phyloP scores from a whole-genome alignment of 1,140 invertebrate genomes.

The Bombus picipes region DNA sequence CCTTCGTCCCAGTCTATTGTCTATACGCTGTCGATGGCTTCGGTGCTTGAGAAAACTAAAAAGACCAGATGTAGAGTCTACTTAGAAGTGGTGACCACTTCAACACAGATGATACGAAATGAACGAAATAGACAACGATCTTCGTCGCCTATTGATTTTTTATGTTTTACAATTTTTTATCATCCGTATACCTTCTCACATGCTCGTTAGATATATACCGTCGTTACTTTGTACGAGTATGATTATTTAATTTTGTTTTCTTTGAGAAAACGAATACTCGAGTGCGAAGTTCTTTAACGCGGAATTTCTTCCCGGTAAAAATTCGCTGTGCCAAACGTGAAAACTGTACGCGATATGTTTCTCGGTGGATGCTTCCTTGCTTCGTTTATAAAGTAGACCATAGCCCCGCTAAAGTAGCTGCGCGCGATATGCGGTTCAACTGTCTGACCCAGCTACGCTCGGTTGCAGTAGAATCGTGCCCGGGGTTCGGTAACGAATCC shows the following conservation, averaged over 20 bases:
- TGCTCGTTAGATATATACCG: background rate
- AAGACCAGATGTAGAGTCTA: too few species aligned
- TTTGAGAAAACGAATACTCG: background rate
- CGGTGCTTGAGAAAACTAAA: too few species aligned
- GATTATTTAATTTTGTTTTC: constrained; percentile 31
- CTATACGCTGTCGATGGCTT: too few species aligned
- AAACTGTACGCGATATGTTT: constrained; percentile 48
- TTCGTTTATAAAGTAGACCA: constrained; percentile 10
- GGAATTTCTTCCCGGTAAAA: constrained; percentile 22
- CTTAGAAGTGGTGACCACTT: too few species aligned
- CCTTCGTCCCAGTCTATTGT: too few species aligned
- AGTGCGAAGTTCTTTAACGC: background rate
- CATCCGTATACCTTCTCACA: background rate
- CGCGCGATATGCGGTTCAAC: constrained; percentile 56
- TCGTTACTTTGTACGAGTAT: background rate
- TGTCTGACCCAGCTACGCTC: constrained; percentile 43
- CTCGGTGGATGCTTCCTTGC: background rate
- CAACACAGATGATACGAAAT: background rate
- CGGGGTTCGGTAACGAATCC: constrained; percentile 58
- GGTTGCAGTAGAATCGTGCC: constrained; percentile 58
- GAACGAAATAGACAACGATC: background rate
- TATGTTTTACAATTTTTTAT: constrained; percentile 1
- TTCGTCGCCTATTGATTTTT: constrained; percentile 23
- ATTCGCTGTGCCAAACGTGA: constrained; percentile 30
- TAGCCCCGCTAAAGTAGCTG: constrained; percentile 50